These are phyloP conservation scores for Colostygia pectinataria DNA, from an alignment of 2,888 invertebrate genomes.

Conservation along the genomic window DNA sequence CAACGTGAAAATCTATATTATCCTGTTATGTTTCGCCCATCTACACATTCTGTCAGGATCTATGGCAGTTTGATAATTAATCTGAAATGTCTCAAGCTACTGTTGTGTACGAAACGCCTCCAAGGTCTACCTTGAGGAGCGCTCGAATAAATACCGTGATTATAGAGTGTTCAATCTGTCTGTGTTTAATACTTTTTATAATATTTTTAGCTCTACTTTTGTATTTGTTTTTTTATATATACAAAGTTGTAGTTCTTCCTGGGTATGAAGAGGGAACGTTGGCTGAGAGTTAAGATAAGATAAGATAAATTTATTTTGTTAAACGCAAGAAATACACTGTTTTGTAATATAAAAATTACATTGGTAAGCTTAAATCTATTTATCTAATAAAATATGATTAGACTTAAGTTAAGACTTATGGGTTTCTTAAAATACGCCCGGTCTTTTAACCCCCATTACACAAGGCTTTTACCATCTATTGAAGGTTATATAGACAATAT, in stretches of 20 bases:
- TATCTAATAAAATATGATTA: no score
- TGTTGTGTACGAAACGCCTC: not conserved
- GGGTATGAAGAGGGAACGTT: conserved; percentile 4
- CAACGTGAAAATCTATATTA: not conserved
- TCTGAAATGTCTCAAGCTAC: conserved; percentile 3
- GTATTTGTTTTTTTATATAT: conserved; percentile 3
- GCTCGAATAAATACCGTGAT: conserved; percentile 1
- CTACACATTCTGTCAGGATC: not conserved
- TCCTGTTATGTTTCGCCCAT: no score
- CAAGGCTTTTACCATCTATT: no score
- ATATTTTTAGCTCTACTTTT: conserved; percentile 1
- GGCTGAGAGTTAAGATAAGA: conserved; percentile 3
- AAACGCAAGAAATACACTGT: no score
- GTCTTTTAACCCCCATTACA: no score
- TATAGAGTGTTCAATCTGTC: not conserved
- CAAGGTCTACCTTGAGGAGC: not conserved
- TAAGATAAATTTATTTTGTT: no score
- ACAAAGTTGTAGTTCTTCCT: conserved; percentile 6
- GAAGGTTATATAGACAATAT: no score
- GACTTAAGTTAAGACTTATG: no score
- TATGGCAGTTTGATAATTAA: not conserved
- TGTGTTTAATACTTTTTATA: not conserved
- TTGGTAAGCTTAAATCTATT: no score
- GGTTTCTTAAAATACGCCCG: no score
- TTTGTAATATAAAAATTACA: no score